Evolutionary conservation across 2,113 vertebrate species (phyloP).

Genomic region (Piprites chloris): DNA sequence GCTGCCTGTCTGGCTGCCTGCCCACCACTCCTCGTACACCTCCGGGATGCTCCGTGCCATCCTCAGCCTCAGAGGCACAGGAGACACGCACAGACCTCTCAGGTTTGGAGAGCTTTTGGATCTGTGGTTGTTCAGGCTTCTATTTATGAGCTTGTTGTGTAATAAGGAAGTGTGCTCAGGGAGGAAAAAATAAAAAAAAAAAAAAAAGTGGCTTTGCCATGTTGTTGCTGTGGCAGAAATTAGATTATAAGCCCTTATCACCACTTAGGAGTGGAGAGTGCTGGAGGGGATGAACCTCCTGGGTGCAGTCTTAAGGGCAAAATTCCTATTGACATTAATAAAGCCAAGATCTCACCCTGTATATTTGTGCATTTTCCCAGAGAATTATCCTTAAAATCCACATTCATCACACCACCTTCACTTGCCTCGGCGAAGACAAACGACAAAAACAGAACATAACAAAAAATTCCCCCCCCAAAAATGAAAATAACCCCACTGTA

Average conservation of each 20-base stretch:
- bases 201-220: not conserved
- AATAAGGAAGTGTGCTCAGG: not conserved
- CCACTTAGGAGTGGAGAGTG: not conserved
- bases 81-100: not conserved
- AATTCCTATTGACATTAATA: not conserved
- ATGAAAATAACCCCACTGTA: not conserved
- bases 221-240: conserved; percentile 22
- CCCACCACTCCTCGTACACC: not conserved
- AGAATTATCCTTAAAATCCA: not conserved
- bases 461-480: not conserved
- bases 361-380: not conserved
- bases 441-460: not conserved
- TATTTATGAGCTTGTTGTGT: conserved; percentile 3
- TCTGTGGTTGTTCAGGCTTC: not conserved
- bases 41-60: not conserved
- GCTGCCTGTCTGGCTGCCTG: conserved; percentile 8
- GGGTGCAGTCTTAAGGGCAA: not conserved
- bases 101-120: not conserved
- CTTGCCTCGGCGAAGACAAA: not conserved
- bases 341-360: not conserved
- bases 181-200: not conserved
- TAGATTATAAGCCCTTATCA: conserved; percentile 9
- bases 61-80: not conserved
- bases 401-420: not conserved
- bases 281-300: not conserved